Evolutionary conservation across 2,797 vertebrate genomes (phyloP).

Genomic region (Scarus forsteni): DNA sequence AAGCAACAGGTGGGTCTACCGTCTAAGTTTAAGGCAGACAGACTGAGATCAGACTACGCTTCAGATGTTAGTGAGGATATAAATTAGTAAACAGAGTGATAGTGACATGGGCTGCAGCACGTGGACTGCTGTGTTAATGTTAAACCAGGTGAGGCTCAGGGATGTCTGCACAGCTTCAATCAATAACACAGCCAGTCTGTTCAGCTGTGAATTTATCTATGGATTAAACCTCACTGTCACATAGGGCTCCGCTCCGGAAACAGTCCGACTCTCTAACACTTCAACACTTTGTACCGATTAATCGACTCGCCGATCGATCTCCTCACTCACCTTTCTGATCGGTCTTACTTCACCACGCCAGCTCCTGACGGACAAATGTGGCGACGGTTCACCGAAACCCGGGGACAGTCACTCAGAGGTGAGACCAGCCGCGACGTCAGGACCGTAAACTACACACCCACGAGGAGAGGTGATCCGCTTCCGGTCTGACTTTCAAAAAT

Average conservation of each 20-base stretch:
- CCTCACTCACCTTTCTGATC: constrained; percentile 44
- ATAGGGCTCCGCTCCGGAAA: constrained; percentile 12
- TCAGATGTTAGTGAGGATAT: too few relatives aligned
- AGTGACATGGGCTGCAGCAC: too few relatives aligned
- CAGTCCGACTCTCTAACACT: not conserved
- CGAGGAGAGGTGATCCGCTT: not conserved
- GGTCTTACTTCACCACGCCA: constrained; percentile 7
- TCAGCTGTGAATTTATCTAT: not conserved
- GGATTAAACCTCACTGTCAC: not conserved
- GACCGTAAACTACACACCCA: accelerated
- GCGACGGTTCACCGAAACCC: not conserved
- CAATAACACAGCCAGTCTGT: too few relatives aligned
- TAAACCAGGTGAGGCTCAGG: too few relatives aligned
- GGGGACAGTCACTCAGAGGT: constrained; percentile 33
- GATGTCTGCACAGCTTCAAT: too few relatives aligned
- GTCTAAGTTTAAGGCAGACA: not conserved
- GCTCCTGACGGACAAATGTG: constrained; percentile 2
- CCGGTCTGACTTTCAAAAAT: constrained; percentile 53
- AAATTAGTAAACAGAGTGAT: too few relatives aligned
- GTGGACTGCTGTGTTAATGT: too few relatives aligned
- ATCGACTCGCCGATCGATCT: not conserved
- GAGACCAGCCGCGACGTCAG: not conserved
- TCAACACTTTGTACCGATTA: too few relatives aligned
- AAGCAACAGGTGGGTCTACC: not conserved
- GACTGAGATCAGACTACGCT: not conserved